These are phyloP conservation scores for Egretta garzetta DNA, from an alignment of 2,113 vertebrate genomes.

Conservation along the genomic window DNA sequence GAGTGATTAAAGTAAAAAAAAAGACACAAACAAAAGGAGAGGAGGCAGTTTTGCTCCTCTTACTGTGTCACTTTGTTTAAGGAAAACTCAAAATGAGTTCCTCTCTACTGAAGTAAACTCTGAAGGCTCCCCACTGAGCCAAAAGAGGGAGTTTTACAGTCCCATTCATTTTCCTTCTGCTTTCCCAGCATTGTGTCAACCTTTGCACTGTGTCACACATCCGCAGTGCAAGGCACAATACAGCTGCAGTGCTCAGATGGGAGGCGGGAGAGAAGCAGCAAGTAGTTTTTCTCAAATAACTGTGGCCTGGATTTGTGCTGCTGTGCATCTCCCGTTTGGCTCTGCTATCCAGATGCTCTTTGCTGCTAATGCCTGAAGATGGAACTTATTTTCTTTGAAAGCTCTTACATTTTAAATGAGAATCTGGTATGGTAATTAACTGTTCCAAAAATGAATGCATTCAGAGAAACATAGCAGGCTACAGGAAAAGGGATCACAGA, in stretches of 20 bases:
- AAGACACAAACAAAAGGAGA: slow-evolving; percentile 8
- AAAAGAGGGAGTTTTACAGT: slow-evolving; percentile 17
- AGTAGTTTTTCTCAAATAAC: not conserved
- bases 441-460: not conserved
- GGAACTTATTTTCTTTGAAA: not conserved
- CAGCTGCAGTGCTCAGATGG: not conserved
- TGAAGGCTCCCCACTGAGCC: slow-evolving; percentile 39
- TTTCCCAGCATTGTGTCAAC: slow-evolving; percentile 64
- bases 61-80: slow-evolving; percentile 35
- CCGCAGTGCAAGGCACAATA: slow-evolving; percentile 1
- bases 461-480: not conserved
- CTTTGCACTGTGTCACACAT: slow-evolving; percentile 56
- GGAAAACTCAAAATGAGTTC: slow-evolving; percentile 47
- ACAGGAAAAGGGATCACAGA: not conserved
- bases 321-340: not conserved
- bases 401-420: not conserved
- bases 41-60: not conserved
- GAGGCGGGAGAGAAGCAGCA: not conserved
- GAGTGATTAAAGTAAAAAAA: slow-evolving; percentile 30
- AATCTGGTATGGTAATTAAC: slow-evolving; percentile 27
- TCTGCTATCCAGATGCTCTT: not conserved
- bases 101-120: slow-evolving; percentile 41
- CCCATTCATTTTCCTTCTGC: slow-evolving; percentile 31
- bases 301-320: not conserved
- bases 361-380: not conserved